Conservation (phyloP, 2,113 vertebrate species). For the Dasyprocta punctata region DNA sequence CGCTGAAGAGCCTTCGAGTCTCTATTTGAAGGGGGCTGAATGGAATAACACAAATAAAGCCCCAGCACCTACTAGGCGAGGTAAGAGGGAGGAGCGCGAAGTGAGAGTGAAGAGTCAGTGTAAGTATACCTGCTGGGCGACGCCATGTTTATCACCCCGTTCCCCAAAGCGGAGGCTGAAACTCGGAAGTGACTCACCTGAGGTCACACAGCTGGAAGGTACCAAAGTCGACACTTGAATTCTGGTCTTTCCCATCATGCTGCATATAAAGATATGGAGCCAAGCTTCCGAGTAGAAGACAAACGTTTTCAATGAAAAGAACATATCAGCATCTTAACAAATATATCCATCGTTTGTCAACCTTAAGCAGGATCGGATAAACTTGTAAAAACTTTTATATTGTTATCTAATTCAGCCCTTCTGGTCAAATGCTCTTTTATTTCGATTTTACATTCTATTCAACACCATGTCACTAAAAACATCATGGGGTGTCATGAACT, state of each 20-base stretch:
- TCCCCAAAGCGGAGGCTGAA: not conserved
- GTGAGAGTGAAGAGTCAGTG: not conserved
- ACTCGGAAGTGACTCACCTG: not conserved
- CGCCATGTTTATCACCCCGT: not conserved
- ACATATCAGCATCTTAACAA: not conserved
- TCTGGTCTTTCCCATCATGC: not conserved
- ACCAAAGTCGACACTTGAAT: not conserved
- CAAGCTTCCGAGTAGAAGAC: not conserved
- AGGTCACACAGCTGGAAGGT: not conserved
- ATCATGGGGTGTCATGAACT: not conserved
- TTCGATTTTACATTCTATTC: not conserved
- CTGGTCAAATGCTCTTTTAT: not conserved
- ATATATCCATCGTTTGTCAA: not conserved
- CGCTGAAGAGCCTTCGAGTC: not conserved
- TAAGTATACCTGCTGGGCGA: not conserved
- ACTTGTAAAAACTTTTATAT: not conserved
- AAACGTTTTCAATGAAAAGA: slow-evolving; percentile 13
- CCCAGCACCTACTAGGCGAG: not conserved
- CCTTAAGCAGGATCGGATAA: not conserved
- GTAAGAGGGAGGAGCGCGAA: not conserved
- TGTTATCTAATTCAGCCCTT: not conserved
- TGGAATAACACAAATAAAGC: not conserved
- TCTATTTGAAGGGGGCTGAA: not conserved
- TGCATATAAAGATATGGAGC: not conserved
- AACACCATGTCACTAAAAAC: not conserved